These are phyloP conservation scores for Sipunculus nudus DNA, from an alignment of 2,888 invertebrate genomes.

Conservation along the genomic window DNA sequence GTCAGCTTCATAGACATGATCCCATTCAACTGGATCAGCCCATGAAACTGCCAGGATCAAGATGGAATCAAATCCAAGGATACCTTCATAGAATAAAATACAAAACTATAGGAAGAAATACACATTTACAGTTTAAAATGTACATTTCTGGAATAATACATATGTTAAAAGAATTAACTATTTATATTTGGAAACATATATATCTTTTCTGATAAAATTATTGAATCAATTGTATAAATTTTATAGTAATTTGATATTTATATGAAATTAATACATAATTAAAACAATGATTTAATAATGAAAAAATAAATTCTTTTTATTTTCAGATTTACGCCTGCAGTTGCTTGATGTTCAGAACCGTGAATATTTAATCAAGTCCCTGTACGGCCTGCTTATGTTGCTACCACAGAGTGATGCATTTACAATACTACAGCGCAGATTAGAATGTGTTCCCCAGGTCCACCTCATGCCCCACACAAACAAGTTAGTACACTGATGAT, in stretches of 20 bases:
- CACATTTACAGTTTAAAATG: conserved; percentile 2
- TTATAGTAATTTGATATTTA: not conserved
- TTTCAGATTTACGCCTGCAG: conserved; percentile 88
- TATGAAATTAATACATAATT: not conserved
- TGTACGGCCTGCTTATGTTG: conserved; percentile 96
- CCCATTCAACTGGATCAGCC: too few relatives aligned
- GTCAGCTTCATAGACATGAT: too few relatives aligned
- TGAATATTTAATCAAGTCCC: conserved; percentile 82
- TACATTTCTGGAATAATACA: conserved; percentile 1
- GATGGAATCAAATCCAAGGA: too few relatives aligned
- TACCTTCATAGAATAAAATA: too few relatives aligned
- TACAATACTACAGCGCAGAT: conserved; percentile 80
- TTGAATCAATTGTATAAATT: not conserved
- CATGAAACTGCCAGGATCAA: too few relatives aligned
- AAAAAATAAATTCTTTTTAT: not conserved
- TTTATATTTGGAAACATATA: conserved; percentile 6
- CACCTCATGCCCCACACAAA: conserved; percentile 68
- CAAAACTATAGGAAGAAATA: conserved; percentile 6
- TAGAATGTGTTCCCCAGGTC: conserved; percentile 80
- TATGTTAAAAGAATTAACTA: conserved; percentile 4
- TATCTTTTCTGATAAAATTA: conserved; percentile 3
- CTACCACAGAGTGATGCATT: conserved; percentile 98
- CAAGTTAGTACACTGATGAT: conserved; percentile 58
- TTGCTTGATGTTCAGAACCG: conserved; percentile 79
- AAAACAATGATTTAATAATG: not conserved